Base-by-base conservation (phyloP, 2,113 vertebrate genomes). In the Daubentonia madagascariensis region DNA sequence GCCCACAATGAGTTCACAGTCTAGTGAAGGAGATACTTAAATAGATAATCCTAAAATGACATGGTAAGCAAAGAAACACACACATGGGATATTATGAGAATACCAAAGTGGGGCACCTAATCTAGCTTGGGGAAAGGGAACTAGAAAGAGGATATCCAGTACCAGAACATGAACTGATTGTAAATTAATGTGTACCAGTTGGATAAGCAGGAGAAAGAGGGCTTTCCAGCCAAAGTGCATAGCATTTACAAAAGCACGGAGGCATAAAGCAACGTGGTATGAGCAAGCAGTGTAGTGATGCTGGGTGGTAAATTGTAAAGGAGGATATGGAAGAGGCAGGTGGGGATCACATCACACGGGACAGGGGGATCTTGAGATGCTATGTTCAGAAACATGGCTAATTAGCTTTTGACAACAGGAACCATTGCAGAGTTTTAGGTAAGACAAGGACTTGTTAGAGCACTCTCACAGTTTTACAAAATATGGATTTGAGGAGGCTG, bases 41-140 rank as follows among this genome's bases (percentile, higher is more conserved):
- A 79, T 68, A 73, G 35, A 81, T 83, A 92, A 9, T 67, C 13
- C 32, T 88, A 61, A 80, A 61, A 80, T 45, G 95, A 68, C 48
- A 89, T 9, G 32, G 25, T 54, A 57, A 91, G 45, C 81, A 91
- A 98, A 93, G 50, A 96, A 93, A 95, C 43, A 78, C 6, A 61
- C 22, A 20, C 57, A 81, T 63, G 48, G 30, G 23, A 25, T 79
- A 96, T 80, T 79, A 76, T 48, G 23, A 95, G 59, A 85, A 89
- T 63, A 52, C 43, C 43, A 89, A 94, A 25, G 8, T 23, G 57
- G 48, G 30, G 61, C 54, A 86, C 37, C 17, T 73, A 89, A 52
- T 83, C 32, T 28, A 79, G 40, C 13, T 91, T 63, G 12, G 63
- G 37, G n/a, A 59, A 92, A 85, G 23, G 28, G n/a, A 50, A 88